Base-by-base conservation (phyloP, 1,140 invertebrate species). In the Apocrypta bakeri region DNA sequence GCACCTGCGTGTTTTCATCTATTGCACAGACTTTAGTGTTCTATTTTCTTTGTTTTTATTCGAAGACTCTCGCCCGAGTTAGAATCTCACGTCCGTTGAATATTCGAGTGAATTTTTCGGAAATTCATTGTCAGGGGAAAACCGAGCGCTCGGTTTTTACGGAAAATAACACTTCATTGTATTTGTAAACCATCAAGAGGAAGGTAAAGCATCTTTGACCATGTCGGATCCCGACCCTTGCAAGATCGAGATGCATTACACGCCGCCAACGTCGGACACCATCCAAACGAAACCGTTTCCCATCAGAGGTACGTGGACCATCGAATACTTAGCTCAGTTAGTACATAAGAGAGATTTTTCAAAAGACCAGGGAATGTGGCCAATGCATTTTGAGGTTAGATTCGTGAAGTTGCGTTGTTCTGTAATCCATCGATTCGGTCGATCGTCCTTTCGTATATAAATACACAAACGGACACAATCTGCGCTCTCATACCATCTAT, bases 271-370 rank as follows among this genome's bases (percentile, higher is more conserved):
- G 29, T 94, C 95, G 40, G 96, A 96, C 88, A 97, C 96, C 21
- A 95, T 97, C 72, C 96, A 96, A 93, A 97, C 96, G 12, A 97
- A 97, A 92, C 96, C 96, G 56, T 97, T 97, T 89, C 96, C 96
- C 25, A 96, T 97, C 76, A 93, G 96, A 93, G 96, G 96, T 95
- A 93, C 93, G 88, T 87, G 11, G 0, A 17, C 31, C 14, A 31
- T 31, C 1, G 7, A 64, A 12, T 77, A 3, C 14, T 25, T 33
- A 7, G 9, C 29, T 37, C n/a, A n/a, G n/a, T n/a, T n/a, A n/a
- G n/a, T n/a, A n/a, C n/a, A n/a, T n/a, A n/a, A n/a, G n/a, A n/a
- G n/a, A n/a, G n/a, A n/a, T n/a, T n/a, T n/a, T n/a, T n/a, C n/a
- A n/a, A n/a, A 61, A 17, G 9, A 21, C 6, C 17, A 21, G 21